Evolutionary conservation across 1,140 invertebrate genomes (phyloP).

Genomic region (Ceratina calcarata): DNA sequence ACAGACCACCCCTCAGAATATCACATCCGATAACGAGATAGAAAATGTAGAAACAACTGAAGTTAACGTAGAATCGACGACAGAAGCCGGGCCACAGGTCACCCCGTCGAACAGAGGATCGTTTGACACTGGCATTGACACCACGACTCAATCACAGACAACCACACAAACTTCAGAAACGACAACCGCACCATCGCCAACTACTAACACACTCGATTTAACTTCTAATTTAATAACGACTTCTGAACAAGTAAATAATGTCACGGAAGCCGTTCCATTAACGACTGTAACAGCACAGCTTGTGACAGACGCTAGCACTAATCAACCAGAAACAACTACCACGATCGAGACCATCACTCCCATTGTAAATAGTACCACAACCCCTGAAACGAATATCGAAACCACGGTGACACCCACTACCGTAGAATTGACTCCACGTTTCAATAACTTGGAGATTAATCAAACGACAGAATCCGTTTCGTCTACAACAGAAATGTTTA

Average conservation of each 20-base stretch:
- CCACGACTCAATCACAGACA: constrained; percentile 27
- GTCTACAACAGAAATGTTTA: constrained; percentile 9
- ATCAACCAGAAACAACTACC: constrained; percentile 4
- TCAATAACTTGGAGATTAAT: constrained; percentile 28
- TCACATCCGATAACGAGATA: not conserved
- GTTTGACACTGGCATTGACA: constrained; percentile 5
- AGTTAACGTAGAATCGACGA: constrained; percentile 14
- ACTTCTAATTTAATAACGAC: not conserved
- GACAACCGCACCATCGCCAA: constrained; percentile 42
- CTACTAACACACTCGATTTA: constrained; percentile 38
- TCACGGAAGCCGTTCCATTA: constrained; percentile 12
- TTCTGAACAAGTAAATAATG: not conserved
- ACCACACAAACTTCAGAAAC: constrained; percentile 24
- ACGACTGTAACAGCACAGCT: constrained; percentile 24
- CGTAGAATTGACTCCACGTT: not conserved
- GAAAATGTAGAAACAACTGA: constrained; percentile 36
- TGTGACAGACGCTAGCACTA: constrained; percentile 8
- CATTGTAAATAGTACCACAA: constrained; percentile 23
- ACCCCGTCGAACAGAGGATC: not conserved
- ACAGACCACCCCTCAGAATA: not conserved
- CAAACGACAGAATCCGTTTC: constrained; percentile 12
- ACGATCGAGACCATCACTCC: not conserved
- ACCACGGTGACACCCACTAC: not conserved
- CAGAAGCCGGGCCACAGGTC: constrained; percentile 39
- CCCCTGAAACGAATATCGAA: not conserved